Conservation (phyloP, 2,113 vertebrate species). For the Pygoscelis adeliae region DNA sequence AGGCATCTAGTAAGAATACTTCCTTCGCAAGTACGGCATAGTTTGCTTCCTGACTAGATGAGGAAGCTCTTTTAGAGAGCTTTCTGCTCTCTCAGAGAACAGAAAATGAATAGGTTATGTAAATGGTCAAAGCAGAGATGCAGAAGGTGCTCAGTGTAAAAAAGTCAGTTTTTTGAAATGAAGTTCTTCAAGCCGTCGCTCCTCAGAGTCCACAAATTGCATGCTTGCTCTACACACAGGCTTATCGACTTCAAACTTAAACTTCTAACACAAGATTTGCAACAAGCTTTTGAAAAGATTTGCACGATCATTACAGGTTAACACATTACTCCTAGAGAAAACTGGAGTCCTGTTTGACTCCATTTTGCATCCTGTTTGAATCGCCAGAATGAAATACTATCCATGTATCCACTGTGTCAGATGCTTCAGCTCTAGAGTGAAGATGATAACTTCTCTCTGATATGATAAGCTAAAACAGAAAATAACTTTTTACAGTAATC, state of each 20-base stretch:
- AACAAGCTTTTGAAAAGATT: neutral
- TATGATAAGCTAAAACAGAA: neutral
- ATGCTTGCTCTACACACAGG: fast-evolving
- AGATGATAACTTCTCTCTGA: neutral
- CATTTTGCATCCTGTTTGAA: neutral
- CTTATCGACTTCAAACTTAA: neutral
- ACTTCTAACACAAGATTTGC: neutral
- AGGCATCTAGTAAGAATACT: neutral
- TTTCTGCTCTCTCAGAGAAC: neutral
- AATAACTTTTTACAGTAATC: neutral
- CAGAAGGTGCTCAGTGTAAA: fast-evolving
- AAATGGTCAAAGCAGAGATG: neutral
- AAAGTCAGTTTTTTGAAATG: neutral
- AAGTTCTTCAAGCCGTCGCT: fast-evolving
- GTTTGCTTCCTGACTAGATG: neutral
- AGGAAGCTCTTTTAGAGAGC: too few species aligned
- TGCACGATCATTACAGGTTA: fast-evolving
- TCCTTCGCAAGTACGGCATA: neutral
- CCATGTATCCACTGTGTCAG: fast-evolving
- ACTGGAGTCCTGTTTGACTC: too few species aligned
- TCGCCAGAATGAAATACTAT: neutral
- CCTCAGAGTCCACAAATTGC: neutral
- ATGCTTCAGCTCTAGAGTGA: neutral
- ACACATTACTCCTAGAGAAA: neutral
- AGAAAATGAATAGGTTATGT: too few species aligned